A percentile compares a stretch with the other conserved stretches of the same genome.
Evolutionary conservation across 2,888 invertebrate genomes (phyloP).

Genomic region (Pandemis corylana): DNA sequence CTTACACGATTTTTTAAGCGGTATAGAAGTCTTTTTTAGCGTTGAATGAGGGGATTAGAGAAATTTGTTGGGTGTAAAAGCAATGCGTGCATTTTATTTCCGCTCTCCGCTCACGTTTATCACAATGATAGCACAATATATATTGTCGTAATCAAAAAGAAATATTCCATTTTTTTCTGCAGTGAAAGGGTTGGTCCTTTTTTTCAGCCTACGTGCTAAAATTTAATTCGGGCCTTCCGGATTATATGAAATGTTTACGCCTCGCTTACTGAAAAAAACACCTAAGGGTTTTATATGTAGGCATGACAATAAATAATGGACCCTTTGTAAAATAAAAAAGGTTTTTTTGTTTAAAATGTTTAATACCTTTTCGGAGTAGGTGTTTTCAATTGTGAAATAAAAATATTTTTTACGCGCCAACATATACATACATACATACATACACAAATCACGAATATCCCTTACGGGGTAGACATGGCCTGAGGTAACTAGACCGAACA

Average conservation of each 20-base stretch:
- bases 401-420: neutral
- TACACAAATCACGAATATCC: no score
- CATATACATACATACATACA: no score
- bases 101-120: slow-evolving; percentile 45
- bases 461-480: no score
- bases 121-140: slow-evolving; percentile 73
- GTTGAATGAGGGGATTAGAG: neutral
- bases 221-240: slow-evolving; percentile 81
- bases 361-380: slow-evolving; percentile 26
- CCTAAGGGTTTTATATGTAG: slow-evolving; percentile 37
- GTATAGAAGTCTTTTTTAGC: neutral
- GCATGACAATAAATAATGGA: slow-evolving; percentile 37
- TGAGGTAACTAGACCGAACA: no score
- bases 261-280: slow-evolving; percentile 46
- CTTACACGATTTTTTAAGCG: neutral
- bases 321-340: slow-evolving; percentile 28
- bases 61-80: neutral
- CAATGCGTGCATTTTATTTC: neutral
- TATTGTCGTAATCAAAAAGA: slow-evolving; percentile 85
- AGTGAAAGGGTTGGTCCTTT: slow-evolving; percentile 74
- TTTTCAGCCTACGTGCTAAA: slow-evolving; percentile 80
- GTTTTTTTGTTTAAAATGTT: slow-evolving; percentile 28
- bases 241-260: slow-evolving; percentile 74
- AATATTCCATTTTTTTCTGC: slow-evolving; percentile 79
- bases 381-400: neutral